Percentiles rank a stretch among this genome's conserved stretches.
Evolutionary conservation across 2,888 invertebrate genomes (phyloP).

Genomic region (Sarcophaga variegata): DNA sequence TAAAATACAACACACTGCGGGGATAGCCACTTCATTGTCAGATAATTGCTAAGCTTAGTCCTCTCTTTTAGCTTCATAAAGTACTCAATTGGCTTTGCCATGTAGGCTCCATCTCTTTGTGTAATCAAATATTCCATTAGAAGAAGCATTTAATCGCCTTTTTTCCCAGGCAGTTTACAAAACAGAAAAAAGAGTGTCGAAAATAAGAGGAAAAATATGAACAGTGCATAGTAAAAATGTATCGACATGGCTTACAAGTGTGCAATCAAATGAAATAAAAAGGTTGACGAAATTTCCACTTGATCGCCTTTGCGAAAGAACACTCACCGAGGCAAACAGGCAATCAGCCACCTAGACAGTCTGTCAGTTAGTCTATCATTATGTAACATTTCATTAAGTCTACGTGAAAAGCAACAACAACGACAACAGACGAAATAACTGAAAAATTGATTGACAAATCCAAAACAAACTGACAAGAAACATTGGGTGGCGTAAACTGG

Average conservation of each 20-base stretch:
- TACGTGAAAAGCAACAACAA: too few species aligned
- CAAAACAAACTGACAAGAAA: too few species aligned
- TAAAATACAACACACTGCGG: too few species aligned
- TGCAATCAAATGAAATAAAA: slow-evolving; percentile 34
- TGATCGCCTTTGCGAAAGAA: slow-evolving; percentile 38
- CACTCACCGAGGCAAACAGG: background rate
- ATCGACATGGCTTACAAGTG: background rate
- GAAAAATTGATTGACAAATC: too few species aligned
- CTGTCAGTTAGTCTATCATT: background rate
- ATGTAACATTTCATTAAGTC: background rate
- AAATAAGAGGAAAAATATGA: background rate
- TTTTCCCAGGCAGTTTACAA: slow-evolving; percentile 8
- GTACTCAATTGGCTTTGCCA: too few species aligned
- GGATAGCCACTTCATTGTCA: too few species aligned
- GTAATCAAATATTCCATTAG: slow-evolving; percentile 11
- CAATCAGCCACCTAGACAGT: background rate
- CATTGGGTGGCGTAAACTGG: too few species aligned
- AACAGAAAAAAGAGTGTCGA: background rate
- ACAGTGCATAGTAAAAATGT: too few species aligned
- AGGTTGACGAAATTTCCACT: slow-evolving; percentile 54
- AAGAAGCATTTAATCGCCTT: background rate
- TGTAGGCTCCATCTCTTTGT: too few species aligned
- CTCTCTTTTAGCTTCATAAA: too few species aligned
- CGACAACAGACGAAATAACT: too few species aligned
- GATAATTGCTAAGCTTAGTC: too few species aligned